phyloP scores from a whole-genome alignment of 2,113 vertebrate species.

The Calonectris borealis region DNA sequence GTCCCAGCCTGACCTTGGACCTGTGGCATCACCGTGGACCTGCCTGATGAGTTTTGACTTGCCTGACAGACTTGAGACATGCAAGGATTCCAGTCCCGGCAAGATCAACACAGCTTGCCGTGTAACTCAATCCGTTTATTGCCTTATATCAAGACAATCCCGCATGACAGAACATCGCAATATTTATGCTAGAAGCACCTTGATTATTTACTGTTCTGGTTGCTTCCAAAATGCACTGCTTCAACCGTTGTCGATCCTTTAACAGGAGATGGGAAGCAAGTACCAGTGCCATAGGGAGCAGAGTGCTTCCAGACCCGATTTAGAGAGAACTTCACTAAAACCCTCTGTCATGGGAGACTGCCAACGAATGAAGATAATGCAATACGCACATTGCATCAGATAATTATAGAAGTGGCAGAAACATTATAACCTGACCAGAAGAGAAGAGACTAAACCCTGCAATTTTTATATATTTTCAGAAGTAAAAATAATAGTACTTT shows the following conservation, averaged over 20 bases:
- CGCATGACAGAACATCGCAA: neutral
- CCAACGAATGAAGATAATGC: neutral
- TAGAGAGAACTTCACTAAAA: neutral
- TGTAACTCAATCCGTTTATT: neutral
- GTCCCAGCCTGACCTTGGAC: neutral
- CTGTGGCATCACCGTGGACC: neutral
- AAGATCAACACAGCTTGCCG: neutral
- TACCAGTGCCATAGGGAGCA: neutral
- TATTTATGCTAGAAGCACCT: neutral
- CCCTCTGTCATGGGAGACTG: rapidly evolving
- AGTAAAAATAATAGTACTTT: neutral
- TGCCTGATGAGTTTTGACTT: neutral
- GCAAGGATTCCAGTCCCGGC: neutral
- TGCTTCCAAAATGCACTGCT: neutral
- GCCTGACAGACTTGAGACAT: neutral
- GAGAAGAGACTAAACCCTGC: neutral
- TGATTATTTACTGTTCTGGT: neutral
- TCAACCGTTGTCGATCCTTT: neutral
- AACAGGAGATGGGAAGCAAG: neutral
- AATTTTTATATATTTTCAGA: neutral
- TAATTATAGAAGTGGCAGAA: neutral
- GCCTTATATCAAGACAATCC: neutral
- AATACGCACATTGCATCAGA: neutral
- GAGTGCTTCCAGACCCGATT: neutral
- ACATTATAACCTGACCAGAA: neutral